Base-by-base conservation (phyloP, 2,797 vertebrate genomes). In the Pampus argenteus region DNA sequence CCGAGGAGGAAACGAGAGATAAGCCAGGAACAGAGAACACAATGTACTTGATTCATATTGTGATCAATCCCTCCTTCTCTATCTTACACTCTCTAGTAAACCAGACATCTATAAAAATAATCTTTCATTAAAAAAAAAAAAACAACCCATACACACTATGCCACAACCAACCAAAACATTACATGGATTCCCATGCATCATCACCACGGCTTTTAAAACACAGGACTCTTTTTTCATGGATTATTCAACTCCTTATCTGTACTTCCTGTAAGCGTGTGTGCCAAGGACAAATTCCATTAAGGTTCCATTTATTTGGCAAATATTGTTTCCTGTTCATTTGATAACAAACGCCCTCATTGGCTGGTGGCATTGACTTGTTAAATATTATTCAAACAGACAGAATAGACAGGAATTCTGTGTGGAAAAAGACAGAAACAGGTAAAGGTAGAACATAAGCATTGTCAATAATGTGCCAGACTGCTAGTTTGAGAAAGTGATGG, bases 311-410 rank as follows among this genome's bases (percentile, higher is more conserved):
- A 38, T 84, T 91, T 92, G 86, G 85, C 72, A 85, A 81, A 79
- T 59, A 76, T 34, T 20, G 50, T 75, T 92, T 91, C 89, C 84
- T 90, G 76, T 67, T 86, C 55, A 47, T 80, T 79, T 85, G 82
- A 88, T 83, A 91, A 88, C 69, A 84, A 79, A 85, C 74, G 64
- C 71, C 40, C 2, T 6, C 48, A 69, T 62, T 59, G 65, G 54
- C 76, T 71, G 49, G 62, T 65, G 81, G 74, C 91, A 86, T 88
- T 89, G 87, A 88, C 73, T 73, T 75, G 61, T 56, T 74, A 38
- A 40, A 79, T 66, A 78, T 64, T 85, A 59, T 76, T 66, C 74
- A 61, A 74, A 71, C 51, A 45, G 26, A 74, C 42, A 78, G 49
- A 81, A n/a, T n/a, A n/a, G 14, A 42, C 23, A 72, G 50, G 25